Evolutionary conservation across 2,113 vertebrate genomes (phyloP).

Genomic region (Chrysemys picta): DNA sequence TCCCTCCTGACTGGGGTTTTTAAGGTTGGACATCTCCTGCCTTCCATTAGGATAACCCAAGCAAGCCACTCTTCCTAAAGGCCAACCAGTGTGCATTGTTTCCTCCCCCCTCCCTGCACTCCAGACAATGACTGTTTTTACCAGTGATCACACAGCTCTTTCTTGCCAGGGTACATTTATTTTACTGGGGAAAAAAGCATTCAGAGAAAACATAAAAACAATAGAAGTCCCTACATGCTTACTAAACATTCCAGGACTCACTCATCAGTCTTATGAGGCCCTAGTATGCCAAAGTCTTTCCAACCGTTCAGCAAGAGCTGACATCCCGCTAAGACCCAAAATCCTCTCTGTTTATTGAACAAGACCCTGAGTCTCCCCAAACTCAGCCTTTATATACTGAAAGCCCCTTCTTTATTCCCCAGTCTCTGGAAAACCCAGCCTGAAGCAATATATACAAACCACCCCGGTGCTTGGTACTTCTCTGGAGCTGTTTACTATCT

Average conservation of each 20-base stretch:
- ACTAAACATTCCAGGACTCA: not conserved
- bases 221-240: not conserved
- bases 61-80: not conserved
- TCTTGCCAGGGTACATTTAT: not conserved
- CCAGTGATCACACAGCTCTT: not conserved
- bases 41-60: too few species aligned
- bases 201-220: not conserved
- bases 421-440: not conserved
- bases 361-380: not conserved
- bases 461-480: too few species aligned
- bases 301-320: not conserved
- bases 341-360: not conserved
- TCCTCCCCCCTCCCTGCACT: not conserved
- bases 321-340: too few species aligned
- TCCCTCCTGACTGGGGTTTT: not conserved
- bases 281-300: not conserved
- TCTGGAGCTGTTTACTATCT: too few species aligned
- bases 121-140: not conserved
- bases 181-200: not conserved
- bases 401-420: not conserved
- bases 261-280: not conserved
- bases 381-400: not conserved
- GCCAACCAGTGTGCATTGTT: not conserved
- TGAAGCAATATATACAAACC: not conserved
- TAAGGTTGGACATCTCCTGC: not conserved